A percentile compares a stretch with the other conserved stretches of the same genome.
Conservation (phyloP, 2,113 vertebrate species). For the Kryptolebias marmoratus region DNA sequence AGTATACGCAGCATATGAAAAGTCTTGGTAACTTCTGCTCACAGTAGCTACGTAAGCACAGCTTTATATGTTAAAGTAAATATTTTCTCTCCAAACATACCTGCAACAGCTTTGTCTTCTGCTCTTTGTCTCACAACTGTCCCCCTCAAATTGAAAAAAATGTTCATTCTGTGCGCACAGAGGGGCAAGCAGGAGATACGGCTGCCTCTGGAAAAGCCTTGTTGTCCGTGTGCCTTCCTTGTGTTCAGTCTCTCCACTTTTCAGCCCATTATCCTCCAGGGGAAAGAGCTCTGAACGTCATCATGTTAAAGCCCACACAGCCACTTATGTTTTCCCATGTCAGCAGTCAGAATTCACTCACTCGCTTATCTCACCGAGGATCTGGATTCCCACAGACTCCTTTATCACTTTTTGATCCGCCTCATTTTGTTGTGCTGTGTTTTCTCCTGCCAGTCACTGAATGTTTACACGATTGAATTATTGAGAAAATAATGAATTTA, state of each 20-base stretch:
- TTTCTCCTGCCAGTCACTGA: background rate
- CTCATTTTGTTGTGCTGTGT: conserved; percentile 7
- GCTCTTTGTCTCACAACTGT: conserved; percentile 51
- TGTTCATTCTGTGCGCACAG: conserved; percentile 62
- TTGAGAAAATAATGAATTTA: background rate
- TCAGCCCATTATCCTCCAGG: conserved; percentile 69
- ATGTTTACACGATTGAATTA: background rate
- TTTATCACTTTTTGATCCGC: conserved; percentile 41
- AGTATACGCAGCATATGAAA: conserved; percentile 24
- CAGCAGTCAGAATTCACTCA: conserved; percentile 50
- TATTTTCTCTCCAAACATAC: conserved; percentile 46
- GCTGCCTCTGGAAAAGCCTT: conserved; percentile 46
- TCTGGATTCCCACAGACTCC: conserved; percentile 55
- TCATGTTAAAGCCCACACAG: conserved; percentile 73
- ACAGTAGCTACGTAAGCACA: background rate
- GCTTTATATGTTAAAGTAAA: background rate
- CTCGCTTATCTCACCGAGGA: conserved; percentile 27
- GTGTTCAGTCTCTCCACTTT: conserved; percentile 66
- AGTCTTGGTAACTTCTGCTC: conserved; percentile 43
- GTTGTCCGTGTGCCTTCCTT: conserved; percentile 44
- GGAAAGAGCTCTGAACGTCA: conserved; percentile 68
- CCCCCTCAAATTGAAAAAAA: conserved; percentile 70
- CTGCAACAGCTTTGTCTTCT: conserved; percentile 66
- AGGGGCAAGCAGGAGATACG: conserved; percentile 25
- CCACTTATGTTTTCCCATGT: conserved; percentile 65